A percentile compares a stretch with the other conserved stretches of the same genome.
Conservation (phyloP, 2,888 invertebrate genomes). For the Cephalotes varians region DNA sequence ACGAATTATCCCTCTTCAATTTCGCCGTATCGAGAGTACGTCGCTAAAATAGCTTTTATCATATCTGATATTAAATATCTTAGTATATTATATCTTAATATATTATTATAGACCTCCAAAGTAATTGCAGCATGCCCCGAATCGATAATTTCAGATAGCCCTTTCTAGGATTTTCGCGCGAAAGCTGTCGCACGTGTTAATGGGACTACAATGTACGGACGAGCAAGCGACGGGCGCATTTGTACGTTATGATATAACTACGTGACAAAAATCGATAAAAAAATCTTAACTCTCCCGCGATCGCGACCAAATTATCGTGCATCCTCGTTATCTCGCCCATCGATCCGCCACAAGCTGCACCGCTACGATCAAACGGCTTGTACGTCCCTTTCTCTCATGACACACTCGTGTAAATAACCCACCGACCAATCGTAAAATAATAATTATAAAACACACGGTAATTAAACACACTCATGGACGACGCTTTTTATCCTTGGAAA, state of each 20-base stretch:
- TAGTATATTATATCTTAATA: not conserved
- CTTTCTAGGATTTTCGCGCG: slow-evolving; percentile 35
- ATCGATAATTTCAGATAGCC: slow-evolving; percentile 13
- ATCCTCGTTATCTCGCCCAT: slow-evolving; percentile 60
- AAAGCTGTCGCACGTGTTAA: slow-evolving; percentile 69
- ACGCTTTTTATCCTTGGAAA: not conserved
- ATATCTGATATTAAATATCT: slow-evolving; percentile 1
- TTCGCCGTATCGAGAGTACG: no score
- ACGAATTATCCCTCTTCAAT: not conserved
- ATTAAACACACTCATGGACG: slow-evolving; percentile 7
- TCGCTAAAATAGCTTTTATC: not conserved
- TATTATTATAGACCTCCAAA: slow-evolving; percentile 14
- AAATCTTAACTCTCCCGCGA: slow-evolving; percentile 77
- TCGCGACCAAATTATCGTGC: slow-evolving; percentile 63
- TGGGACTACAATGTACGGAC: slow-evolving; percentile 52
- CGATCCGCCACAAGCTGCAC: slow-evolving; percentile 30
- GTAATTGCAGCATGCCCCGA: not conserved
- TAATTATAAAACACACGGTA: not conserved
- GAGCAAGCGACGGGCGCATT: slow-evolving; percentile 38
- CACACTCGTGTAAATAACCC: slow-evolving; percentile 53
- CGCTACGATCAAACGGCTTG: not conserved
- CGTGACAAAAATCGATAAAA: slow-evolving; percentile 76
- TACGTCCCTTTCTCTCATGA: slow-evolving; percentile 39
- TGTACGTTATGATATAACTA: slow-evolving; percentile 61
- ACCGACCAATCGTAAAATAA: slow-evolving; percentile 25